Conservation (phyloP, 2,888 invertebrate genomes). For the Tipula helvola region DNA sequence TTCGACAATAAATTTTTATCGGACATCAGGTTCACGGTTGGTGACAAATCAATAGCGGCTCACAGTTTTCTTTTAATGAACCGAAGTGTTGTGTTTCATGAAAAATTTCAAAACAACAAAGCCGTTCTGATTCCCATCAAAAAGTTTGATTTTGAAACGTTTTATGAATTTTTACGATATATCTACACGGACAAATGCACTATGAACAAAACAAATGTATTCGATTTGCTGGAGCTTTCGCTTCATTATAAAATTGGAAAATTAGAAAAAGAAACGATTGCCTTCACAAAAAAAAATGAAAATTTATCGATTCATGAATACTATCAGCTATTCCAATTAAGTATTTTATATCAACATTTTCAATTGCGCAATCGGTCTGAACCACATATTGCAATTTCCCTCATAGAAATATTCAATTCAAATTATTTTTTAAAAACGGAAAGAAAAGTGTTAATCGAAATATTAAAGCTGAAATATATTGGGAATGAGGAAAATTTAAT, state of each 20-base stretch:
- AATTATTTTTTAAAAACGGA: not conserved
- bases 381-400: not conserved
- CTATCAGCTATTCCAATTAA: not conserved
- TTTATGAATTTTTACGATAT: not conserved
- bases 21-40: not conserved
- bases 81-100: not conserved
- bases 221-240: not conserved
- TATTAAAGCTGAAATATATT: not conserved
- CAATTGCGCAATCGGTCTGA: not conserved
- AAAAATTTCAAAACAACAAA: not conserved
- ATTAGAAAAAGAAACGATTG: not conserved
- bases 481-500: not conserved
- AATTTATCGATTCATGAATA: not conserved
- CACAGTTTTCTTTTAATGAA: not conserved
- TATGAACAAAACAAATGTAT: not conserved
- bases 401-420: not conserved
- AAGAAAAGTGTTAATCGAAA: not conserved
- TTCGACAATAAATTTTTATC: not conserved
- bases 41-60: not conserved
- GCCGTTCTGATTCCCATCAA: not conserved
- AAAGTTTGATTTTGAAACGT: not conserved
- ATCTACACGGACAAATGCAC: not conserved
- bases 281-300: not conserved
- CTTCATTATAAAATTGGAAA: not conserved
- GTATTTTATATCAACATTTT: not conserved